Base-by-base conservation (phyloP, 2,888 invertebrate genomes). In the Hemicrepidius hirtus region DNA sequence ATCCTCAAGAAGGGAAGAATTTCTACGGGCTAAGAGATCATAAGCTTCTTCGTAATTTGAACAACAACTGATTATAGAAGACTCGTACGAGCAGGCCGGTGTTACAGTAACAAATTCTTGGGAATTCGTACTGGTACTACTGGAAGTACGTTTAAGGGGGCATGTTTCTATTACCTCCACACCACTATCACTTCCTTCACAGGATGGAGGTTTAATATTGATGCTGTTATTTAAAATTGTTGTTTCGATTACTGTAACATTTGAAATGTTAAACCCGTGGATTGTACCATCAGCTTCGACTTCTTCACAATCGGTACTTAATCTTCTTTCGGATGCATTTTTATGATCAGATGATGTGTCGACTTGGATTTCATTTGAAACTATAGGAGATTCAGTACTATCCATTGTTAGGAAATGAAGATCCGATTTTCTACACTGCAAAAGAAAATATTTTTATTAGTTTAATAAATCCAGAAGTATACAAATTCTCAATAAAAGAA, bases 111-210 rank as follows among this genome's bases (percentile, higher is more conserved):
- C 85, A 65, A 85, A 80, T 64, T 90, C 88, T 76, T 88, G 89
- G 79, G 92, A 93, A 81, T 92, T 92, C 44, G 92, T 91, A 78
- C 90, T 90, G 78, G 88, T 90, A 63, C 88, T 88, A 80, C 90
- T 90, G 50, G 89, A 81, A n/a, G 89, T 89, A 68, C 90, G 85
- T 71, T 88, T 86, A 69, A 88, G 82, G 12, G 71, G 76, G 60
- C 87, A 88, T 59, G 88, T 89, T 57, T 87, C 88, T 69, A 88
- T 84, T 1, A 94, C 92, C 81, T 95, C 95, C 13, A 95, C 93
- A 4, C 95, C 95, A 81, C 95, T 95, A 82, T 95, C 95, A 83
- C 94, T 94, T 70, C 95, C 94, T 74, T 94, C 93, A 74, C 90
- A 85, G 12, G 83, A 83, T 32, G 76, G 75, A 13, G 68, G 75